These are phyloP conservation scores for Leptonema lineaticorne DNA, from an alignment of 1,140 invertebrate genomes.

Conservation along the genomic window DNA sequence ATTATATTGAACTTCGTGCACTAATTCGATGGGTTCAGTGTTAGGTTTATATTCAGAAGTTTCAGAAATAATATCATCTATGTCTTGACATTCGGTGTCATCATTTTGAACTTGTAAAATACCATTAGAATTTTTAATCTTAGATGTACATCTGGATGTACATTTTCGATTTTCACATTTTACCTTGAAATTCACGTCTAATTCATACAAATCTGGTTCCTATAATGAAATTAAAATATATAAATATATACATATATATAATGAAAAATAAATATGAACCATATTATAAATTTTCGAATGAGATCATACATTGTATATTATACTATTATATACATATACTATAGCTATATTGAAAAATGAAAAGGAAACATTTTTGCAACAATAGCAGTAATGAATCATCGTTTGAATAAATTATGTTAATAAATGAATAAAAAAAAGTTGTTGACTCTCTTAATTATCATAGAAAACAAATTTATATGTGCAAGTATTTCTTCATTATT, in stretches of 20 bases:
- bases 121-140: neutral
- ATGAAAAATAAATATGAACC: neutral
- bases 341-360: too few species aligned
- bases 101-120: neutral
- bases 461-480: too few species aligned
- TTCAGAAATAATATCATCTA: neutral
- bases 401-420: too few species aligned
- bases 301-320: neutral
- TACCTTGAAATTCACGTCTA: neutral
- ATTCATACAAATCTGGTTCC: neutral
- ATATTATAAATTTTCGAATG: neutral
- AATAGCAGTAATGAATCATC: neutral
- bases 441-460: too few species aligned
- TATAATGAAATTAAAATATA: too few species aligned
- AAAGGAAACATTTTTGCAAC: neutral
- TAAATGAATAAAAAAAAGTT: too few species aligned
- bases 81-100: neutral
- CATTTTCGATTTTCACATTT: neutral
- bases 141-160: neutral
- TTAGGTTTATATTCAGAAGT: neutral
- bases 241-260: neutral
- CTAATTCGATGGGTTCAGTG: constrained; percentile 22
- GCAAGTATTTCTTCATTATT: too few species aligned
- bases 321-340: neutral
- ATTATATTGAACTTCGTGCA: constrained; percentile 35